Base-by-base conservation (phyloP, 2,797 vertebrate species). In the Phoxinus dragarum region DNA sequence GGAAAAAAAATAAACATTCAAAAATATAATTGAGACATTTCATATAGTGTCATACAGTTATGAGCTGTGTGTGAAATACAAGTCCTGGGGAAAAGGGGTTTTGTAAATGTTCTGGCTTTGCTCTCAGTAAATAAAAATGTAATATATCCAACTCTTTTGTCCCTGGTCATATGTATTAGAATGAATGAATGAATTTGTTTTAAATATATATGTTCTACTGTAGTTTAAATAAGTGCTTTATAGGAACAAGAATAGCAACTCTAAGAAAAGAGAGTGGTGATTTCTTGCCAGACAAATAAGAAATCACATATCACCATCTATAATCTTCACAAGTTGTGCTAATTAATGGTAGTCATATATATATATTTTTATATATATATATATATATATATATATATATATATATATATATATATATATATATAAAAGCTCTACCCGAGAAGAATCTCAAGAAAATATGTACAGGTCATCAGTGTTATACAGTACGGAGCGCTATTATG, bases 61-160 rank as follows among this genome's bases (percentile, higher is more conserved):
- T 16, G 31, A 66, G n/a, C 10, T 19, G 31, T 27, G 59, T 66
- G 19, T 4, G 38, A 36, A 64, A 27, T 14, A 64, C 12, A 64
- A 64, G 12, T 38, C 17, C 9, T 21, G 38, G 47, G 44, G 1
- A 0, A 23, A 27, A 69, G 31, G 19, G 4, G 10, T 81, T 81
- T 42, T 75, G 56, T 49, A 83, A 68, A 84, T 40, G 81, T 75
- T 17, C 31, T 75, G 34, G 59, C 71, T 83, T 83, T 83, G 42
- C 23, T 17, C 27, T 81, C 11, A 19, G 81, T 49, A 54, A 73
- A 77, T 54, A 31, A 76, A 84, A 54, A 21, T 6, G 40, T 27
- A 54, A 49, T 75, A 83, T 38, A 75, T 66, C 56, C 10, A 59
- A 16, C 3, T 31, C 3, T 27, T 73, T 73, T 44, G 23, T 66